Evolutionary conservation across 1,140 invertebrate genomes (phyloP).

Genomic region (Lepidurus apus): DNA sequence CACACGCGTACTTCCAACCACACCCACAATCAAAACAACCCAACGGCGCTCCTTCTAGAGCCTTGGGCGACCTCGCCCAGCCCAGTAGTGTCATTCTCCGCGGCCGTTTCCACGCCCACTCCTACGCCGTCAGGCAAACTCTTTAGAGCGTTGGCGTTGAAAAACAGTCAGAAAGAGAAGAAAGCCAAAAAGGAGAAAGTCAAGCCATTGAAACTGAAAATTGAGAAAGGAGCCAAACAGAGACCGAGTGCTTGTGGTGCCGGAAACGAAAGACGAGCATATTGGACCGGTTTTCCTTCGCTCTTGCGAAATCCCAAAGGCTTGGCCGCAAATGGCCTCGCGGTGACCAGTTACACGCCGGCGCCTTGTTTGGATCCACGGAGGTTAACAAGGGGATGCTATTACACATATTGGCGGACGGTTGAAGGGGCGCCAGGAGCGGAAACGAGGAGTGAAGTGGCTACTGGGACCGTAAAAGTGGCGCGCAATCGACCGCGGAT

Average conservation of each 20-base stretch:
- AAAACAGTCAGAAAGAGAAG: neutral
- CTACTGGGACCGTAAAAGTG: neutral
- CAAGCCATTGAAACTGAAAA: neutral
- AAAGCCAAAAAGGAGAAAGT: neutral
- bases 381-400: neutral
- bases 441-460: neutral
- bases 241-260: neutral
- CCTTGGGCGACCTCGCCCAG: slow-evolving; percentile 2
- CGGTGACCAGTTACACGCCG: neutral
- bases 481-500: neutral
- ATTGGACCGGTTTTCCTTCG: neutral
- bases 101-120: neutral
- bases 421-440: neutral
- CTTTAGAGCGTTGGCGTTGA: neutral
- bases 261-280: neutral
- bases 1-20: slow-evolving; percentile 7
- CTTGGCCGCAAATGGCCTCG: neutral
- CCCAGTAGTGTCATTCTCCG: neutral
- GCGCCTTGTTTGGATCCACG: neutral
- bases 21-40: slow-evolving; percentile 10
- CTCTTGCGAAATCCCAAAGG: neutral
- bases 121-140: neutral
- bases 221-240: neutral
- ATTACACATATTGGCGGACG: neutral
- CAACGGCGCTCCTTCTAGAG: neutral